A percentile compares a stretch with the other conserved stretches of the same genome.
Evolutionary conservation across 2,113 vertebrate genomes (phyloP).

Genomic region (Sylvilagus bachmani): DNA sequence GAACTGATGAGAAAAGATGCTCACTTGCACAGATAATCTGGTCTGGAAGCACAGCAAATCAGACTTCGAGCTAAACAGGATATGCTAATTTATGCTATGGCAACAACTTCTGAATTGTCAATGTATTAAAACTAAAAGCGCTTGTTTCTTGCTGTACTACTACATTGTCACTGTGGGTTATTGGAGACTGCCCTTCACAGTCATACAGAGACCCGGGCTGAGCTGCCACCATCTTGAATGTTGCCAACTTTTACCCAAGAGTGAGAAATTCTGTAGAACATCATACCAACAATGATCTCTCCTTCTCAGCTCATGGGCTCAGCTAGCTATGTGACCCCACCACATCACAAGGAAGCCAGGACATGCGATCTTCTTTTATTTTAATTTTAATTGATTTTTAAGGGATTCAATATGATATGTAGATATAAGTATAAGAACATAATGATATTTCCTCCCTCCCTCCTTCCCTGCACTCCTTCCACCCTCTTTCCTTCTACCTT

Average conservation of each 20-base stretch:
- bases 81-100: not conserved
- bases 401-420: too few species aligned
- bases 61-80: not conserved
- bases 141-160: not conserved
- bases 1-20: not conserved
- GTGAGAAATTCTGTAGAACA: not conserved
- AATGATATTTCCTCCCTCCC: too few species aligned
- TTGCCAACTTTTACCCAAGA: not conserved
- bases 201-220: not conserved
- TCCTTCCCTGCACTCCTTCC: too few species aligned
- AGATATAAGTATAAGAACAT: too few species aligned
- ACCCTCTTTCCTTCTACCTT: too few species aligned
- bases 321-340: not conserved
- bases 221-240: not conserved
- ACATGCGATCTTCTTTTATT: not conserved
- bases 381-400: too few species aligned
- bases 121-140: not conserved
- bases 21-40: not conserved
- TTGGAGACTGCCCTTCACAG: not conserved
- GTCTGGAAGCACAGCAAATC: not conserved
- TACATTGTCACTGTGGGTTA: not conserved
- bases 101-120: not conserved
- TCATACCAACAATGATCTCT: not conserved
- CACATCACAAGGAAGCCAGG: not conserved
- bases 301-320: not conserved